Evolutionary conservation across 2,113 vertebrate species (phyloP).

Genomic region (Bungarus multicinctus): DNA sequence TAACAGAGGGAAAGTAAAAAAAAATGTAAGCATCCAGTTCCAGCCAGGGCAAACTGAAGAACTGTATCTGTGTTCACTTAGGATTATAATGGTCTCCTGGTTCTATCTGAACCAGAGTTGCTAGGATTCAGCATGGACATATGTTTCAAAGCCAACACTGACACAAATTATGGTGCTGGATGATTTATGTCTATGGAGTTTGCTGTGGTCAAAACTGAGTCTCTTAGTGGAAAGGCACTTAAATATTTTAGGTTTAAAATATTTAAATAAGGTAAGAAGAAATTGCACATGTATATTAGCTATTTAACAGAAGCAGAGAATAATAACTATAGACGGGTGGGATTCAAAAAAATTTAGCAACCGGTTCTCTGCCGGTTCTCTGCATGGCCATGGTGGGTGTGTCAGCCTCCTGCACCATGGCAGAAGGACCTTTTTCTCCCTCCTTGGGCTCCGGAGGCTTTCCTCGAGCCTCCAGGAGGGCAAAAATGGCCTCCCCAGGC

Average conservation of each 20-base stretch:
- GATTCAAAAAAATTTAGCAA: too few species aligned
- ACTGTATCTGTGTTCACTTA: not conserved
- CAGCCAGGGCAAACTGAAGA: not conserved
- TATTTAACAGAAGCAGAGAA: not conserved
- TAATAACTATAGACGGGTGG: not conserved
- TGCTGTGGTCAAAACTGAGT: not conserved
- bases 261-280: not conserved
- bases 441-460: too few species aligned
- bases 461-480: too few species aligned
- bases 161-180: not conserved
- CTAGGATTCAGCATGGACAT: not conserved
- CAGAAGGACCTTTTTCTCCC: too few species aligned
- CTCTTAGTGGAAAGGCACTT: not conserved
- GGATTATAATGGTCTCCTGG: not conserved
- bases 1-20: not conserved
- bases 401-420: too few species aligned
- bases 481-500: too few species aligned
- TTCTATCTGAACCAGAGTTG: not conserved
- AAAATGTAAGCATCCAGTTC: not conserved
- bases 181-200: not conserved
- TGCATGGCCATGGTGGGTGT: too few species aligned
- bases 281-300: not conserved
- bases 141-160: too few species aligned
- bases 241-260: not conserved
- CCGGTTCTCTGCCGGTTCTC: too few species aligned